Conservation (phyloP, 1,140 invertebrate species). For the Lysiphlebus fabarum region DNA sequence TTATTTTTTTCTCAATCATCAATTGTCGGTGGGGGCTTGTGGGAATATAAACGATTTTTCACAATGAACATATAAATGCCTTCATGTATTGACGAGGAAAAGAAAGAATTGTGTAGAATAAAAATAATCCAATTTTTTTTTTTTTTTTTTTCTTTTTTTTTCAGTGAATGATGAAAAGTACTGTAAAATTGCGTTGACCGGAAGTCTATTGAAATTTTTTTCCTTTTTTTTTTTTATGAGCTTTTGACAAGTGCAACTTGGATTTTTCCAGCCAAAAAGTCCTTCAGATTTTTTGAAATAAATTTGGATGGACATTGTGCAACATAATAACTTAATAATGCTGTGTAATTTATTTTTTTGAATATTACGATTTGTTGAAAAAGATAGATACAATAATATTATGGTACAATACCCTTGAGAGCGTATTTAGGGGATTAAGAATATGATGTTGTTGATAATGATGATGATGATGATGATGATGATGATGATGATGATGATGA, state of each 20-base stretch:
- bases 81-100: no score
- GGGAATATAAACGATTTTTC: no score
- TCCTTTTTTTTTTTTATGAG: neutral
- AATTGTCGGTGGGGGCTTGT: neutral
- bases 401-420: constrained; percentile 8
- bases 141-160: constrained; percentile 25
- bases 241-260: constrained; percentile 3
- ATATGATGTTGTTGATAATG: no score
- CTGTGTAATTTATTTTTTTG: no score
- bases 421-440: neutral
- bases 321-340: no score
- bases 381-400: neutral
- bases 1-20: constrained; percentile 3
- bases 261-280: constrained; percentile 3
- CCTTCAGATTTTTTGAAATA: neutral
- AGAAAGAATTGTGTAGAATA: neutral
- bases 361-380: neutral
- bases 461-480: constrained; percentile 25
- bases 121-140: constrained; percentile 45
- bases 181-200: constrained; percentile 13
- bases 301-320: no score
- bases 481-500: constrained; percentile 24
- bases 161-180: neutral
- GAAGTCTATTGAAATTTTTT: constrained; percentile 6
- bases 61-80: no score